Percentiles rank a stretch among this genome's conserved stretches.
phyloP scores from a whole-genome alignment of 2,888 invertebrate species.

The Gastracanthus pulcherrimus region DNA sequence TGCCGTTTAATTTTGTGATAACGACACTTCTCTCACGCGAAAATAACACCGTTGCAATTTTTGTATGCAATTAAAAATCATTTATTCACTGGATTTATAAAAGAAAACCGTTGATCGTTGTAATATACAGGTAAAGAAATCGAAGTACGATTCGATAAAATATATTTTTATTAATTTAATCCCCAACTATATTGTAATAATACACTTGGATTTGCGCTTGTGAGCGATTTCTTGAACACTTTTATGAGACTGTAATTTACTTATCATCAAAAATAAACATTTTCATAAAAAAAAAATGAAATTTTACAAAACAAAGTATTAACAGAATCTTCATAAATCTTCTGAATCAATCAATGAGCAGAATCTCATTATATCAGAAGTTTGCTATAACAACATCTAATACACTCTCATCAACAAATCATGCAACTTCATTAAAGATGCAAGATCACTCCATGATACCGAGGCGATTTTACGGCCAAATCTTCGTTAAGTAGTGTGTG shows the following conservation, averaged over 20 bases:
- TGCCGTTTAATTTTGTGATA: neutral
- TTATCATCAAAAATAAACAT: neutral
- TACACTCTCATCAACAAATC: constrained; percentile 31
- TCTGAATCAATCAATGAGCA: neutral
- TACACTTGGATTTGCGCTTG: neutral
- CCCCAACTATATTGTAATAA: neutral
- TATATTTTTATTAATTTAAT: neutral
- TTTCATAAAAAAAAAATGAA: constrained; percentile 3
- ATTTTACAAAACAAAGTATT: constrained; percentile 14
- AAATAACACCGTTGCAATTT: too few species aligned
- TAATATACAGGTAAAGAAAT: neutral
- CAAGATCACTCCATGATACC: neutral
- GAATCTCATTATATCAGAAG: constrained; percentile 3
- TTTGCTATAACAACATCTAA: constrained; percentile 33
- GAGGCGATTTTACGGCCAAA: neutral
- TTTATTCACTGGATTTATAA: neutral
- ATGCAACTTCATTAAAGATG: neutral
- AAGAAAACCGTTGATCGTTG: neutral
- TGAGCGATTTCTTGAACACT: neutral
- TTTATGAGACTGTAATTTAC: neutral
- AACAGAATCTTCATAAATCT: constrained; percentile 10
- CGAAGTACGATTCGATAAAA: neutral
- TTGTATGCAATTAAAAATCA: neutral
- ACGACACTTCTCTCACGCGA: too few species aligned
- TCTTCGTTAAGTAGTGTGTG: too few species aligned